These are phyloP conservation scores for Chironomus striatipennis DNA, from an alignment of 1,140 invertebrate species.

Conservation along the genomic window DNA sequence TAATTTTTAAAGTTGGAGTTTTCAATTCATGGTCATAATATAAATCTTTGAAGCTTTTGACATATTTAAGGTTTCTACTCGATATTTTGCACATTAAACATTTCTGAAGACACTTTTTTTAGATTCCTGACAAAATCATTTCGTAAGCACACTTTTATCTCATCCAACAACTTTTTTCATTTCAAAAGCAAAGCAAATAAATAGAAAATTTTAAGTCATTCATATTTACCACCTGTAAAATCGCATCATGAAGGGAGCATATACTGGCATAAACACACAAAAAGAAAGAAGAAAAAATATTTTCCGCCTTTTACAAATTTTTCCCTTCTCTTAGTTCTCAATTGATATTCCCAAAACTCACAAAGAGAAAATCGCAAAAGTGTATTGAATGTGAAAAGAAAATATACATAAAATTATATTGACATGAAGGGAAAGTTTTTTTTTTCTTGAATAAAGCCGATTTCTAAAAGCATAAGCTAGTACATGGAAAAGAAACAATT, in stretches of 20 bases:
- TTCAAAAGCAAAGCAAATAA: too few relatives aligned
- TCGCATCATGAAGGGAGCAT: background rate
- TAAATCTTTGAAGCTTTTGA: too few relatives aligned
- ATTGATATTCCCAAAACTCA: background rate
- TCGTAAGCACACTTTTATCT: too few relatives aligned
- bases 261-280: too few relatives aligned
- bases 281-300: background rate
- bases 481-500: background rate
- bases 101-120: too few relatives aligned
- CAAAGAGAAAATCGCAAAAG: background rate
- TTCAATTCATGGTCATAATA: too few relatives aligned
- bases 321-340: background rate
- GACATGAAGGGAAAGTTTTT: background rate
- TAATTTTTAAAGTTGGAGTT: too few relatives aligned
- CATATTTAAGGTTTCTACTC: too few relatives aligned
- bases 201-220: too few relatives aligned
- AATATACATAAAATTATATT: background rate
- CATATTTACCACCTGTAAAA: background rate
- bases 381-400: background rate
- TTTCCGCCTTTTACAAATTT: background rate
- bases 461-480: background rate
- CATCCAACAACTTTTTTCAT: too few relatives aligned
- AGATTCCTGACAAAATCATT: too few relatives aligned
- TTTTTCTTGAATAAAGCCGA: background rate
- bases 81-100: too few relatives aligned